Evolutionary conservation across 2,797 vertebrate species (phyloP).

Genomic region (Manis crassicaudata): DNA sequence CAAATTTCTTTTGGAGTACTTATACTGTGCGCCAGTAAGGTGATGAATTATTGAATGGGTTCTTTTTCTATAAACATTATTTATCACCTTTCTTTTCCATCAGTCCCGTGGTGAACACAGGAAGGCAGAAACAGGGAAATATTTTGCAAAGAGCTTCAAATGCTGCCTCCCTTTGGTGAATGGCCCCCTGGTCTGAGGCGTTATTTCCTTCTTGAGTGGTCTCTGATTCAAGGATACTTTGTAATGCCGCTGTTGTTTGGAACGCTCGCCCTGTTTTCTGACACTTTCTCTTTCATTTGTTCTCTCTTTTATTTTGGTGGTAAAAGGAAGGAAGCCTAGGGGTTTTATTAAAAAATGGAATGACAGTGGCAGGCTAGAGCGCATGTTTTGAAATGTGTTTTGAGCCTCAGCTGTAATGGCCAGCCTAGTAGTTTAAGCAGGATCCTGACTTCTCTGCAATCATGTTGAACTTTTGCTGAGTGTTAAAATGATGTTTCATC

Average conservation of each 20-base stretch:
- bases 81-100: slow-evolving; percentile 73
- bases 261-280: slow-evolving; percentile 49
- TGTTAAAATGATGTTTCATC: background rate
- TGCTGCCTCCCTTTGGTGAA: slow-evolving; percentile 36
- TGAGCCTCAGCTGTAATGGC: background rate
- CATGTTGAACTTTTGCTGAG: background rate
- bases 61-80: slow-evolving; percentile 66
- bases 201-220: slow-evolving; percentile 69
- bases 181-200: slow-evolving; percentile 62
- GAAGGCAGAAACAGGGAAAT: slow-evolving; percentile 29
- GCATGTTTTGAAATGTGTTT: slow-evolving; percentile 20
- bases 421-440: background rate
- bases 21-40: slow-evolving; percentile 49
- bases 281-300: background rate
- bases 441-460: background rate
- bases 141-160: slow-evolving; percentile 65
- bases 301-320: background rate
- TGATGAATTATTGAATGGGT: slow-evolving; percentile 71
- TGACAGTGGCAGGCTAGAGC: background rate
- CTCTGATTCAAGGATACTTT: slow-evolving; percentile 36
- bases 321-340: slow-evolving; percentile 56
- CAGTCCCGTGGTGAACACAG: slow-evolving; percentile 12
- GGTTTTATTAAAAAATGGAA: slow-evolving; percentile 62
- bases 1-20: slow-evolving; percentile 66
- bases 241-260: slow-evolving; percentile 71